A percentile compares a stretch with the other conserved stretches of the same genome.
phyloP scores from a whole-genome alignment of 2,888 invertebrate genomes.

The Pyralis farinalis region DNA sequence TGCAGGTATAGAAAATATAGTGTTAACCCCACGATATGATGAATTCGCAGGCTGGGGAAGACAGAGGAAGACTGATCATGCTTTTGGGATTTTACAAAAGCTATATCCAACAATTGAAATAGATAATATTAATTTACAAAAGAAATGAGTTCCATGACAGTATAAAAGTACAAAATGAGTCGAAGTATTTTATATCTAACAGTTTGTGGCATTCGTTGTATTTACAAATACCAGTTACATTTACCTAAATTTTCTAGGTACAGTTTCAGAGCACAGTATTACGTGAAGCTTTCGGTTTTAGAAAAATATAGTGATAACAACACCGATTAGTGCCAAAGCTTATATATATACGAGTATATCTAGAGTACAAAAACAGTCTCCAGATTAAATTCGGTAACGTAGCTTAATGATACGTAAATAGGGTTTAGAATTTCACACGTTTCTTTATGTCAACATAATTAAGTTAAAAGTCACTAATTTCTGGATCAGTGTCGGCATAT shows the following conservation, averaged over 20 bases:
- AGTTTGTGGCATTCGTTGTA: constrained; percentile 49
- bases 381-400: constrained; percentile 82
- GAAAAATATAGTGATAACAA: constrained; percentile 76
- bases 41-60: constrained; percentile 50
- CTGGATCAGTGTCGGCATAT: constrained; percentile 86
- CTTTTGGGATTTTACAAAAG: constrained; percentile 37
- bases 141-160: constrained; percentile 36
- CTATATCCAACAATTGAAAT: constrained; percentile 15
- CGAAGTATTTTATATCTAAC: constrained; percentile 42
- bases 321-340: constrained; percentile 64
- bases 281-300: constrained; percentile 56
- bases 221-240: constrained; percentile 46
- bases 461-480: constrained; percentile 83
- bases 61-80: constrained; percentile 68
- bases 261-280: constrained; percentile 45
- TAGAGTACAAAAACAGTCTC: constrained; percentile 82
- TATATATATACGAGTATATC: constrained; percentile 65
- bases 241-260: constrained; percentile 29
- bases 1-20: constrained; percentile 36
- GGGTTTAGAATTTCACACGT: constrained; percentile 45
- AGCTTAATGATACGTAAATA: constrained; percentile 66
- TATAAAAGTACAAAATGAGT: constrained; percentile 78
- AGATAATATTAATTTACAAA: constrained; percentile 25
- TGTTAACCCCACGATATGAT: constrained; percentile 38
- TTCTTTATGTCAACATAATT: constrained; percentile 20